Evolutionary conservation across 1,140 invertebrate species (phyloP).

Genomic region (Oedothorax gibbosus): DNA sequence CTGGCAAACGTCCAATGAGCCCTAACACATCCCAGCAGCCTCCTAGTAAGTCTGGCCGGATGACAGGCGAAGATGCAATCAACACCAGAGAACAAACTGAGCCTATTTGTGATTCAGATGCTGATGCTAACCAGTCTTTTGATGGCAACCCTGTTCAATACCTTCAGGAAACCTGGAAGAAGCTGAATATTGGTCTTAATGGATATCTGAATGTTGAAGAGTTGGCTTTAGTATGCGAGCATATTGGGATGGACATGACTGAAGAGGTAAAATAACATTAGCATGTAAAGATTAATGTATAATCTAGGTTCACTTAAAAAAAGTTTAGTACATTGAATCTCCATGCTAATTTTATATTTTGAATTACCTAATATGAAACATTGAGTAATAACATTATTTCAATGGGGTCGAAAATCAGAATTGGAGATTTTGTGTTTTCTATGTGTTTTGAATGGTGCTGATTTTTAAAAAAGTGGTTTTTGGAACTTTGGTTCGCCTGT

Average conservation of each 20-base stretch:
- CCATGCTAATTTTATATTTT: too few relatives aligned
- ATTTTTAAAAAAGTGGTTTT: too few relatives aligned
- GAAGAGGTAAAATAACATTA: conserved; percentile 69
- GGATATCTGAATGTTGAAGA: conserved; percentile 75
- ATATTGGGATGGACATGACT: conserved; percentile 75
- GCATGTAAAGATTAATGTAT: too few relatives aligned
- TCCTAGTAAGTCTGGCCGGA: conserved; percentile 48
- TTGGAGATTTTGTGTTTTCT: too few relatives aligned
- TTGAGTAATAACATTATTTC: too few relatives aligned
- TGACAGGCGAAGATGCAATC: neutral
- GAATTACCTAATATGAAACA: too few relatives aligned
- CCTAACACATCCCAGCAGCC: conserved; percentile 45
- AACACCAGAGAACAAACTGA: neutral
- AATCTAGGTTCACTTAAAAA: too few relatives aligned
- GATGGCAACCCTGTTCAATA: conserved; percentile 67
- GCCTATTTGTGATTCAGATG: conserved; percentile 25
- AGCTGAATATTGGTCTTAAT: conserved; percentile 74
- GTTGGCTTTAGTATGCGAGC: conserved; percentile 74
- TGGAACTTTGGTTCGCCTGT: too few relatives aligned
- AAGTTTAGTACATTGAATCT: too few relatives aligned
- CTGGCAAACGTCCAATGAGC: conserved; percentile 49
- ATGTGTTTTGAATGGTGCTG: too few relatives aligned
- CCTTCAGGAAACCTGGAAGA: conserved; percentile 73
- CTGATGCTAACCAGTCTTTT: conserved; percentile 56
- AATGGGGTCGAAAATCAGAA: too few relatives aligned